Evolutionary conservation across 2,888 invertebrate species (phyloP).

Genomic region (Congeria kusceri): DNA sequence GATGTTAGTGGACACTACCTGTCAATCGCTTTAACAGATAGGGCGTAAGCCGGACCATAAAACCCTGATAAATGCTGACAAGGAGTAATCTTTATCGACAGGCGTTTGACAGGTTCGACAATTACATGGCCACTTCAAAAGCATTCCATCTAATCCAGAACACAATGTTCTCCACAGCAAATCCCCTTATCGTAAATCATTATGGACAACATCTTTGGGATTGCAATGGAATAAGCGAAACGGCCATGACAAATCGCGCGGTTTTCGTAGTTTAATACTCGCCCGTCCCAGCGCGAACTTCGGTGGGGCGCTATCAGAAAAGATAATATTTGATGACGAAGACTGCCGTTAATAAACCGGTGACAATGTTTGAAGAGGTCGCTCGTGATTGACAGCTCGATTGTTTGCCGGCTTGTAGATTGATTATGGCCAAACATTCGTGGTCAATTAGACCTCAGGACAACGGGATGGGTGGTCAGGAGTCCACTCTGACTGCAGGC

Average conservation of each 20-base stretch:
- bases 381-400: slow-evolving; percentile 35
- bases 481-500: not conserved
- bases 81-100: slow-evolving; percentile 67
- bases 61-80: slow-evolving; percentile 67
- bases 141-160: slow-evolving; percentile 65
- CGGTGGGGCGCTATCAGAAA: slow-evolving; percentile 30
- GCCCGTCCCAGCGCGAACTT: not conserved
- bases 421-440: slow-evolving; percentile 28
- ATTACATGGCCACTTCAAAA: slow-evolving; percentile 66
- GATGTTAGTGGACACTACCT: slow-evolving; percentile 15
- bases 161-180: slow-evolving; percentile 55
- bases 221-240: slow-evolving; percentile 42
- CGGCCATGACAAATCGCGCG: too few relatives aligned
- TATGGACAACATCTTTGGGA: slow-evolving; percentile 48
- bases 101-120: slow-evolving; percentile 66
- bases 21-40: slow-evolving; percentile 52
- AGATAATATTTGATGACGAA: slow-evolving; percentile 60
- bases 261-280: too few relatives aligned
- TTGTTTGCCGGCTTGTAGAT: slow-evolving; percentile 21
- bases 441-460: slow-evolving; percentile 3
- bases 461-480: slow-evolving; percentile 50
- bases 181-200: slow-evolving; percentile 60
- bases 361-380: slow-evolving; percentile 18
- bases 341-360: slow-evolving; percentile 55
- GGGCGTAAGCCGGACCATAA: slow-evolving; percentile 49